Conservation (phyloP, 2,888 invertebrate genomes). For the Lagria hirta region DNA sequence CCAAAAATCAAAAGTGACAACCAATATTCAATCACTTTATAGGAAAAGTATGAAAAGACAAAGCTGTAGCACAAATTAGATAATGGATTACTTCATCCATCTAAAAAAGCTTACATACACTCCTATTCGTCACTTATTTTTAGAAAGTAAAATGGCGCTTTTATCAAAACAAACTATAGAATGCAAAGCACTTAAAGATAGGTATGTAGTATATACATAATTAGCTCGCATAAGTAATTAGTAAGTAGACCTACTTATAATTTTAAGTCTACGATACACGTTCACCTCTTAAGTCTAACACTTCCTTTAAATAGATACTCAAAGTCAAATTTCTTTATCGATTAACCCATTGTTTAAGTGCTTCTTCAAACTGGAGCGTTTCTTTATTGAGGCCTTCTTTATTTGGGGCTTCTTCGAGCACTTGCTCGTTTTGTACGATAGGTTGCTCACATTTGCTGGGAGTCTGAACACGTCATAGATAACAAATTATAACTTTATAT, state of each 20-base stretch:
- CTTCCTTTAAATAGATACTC: slow-evolving; percentile 2
- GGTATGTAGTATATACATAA: slow-evolving; percentile 7
- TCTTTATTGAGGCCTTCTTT: slow-evolving; percentile 47
- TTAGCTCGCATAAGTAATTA: no score
- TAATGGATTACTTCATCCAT: slow-evolving; percentile 25
- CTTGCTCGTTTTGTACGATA: slow-evolving; percentile 29
- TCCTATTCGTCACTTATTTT: slow-evolving; percentile 6
- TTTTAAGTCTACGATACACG: no score
- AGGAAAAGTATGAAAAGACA: slow-evolving; percentile 33
- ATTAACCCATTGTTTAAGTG: slow-evolving; percentile 67
- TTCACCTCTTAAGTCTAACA: no score
- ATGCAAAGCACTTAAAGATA: slow-evolving; percentile 28
- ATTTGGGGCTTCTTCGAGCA: slow-evolving; percentile 36
- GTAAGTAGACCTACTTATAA: slow-evolving; percentile 11
- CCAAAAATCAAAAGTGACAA: slow-evolving; percentile 25
- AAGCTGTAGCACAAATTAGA: slow-evolving; percentile 10
- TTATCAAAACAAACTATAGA: slow-evolving; percentile 35
- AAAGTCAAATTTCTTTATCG: slow-evolving; percentile 55
- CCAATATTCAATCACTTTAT: no score
- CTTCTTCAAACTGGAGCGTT: slow-evolving; percentile 62
- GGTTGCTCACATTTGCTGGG: slow-evolving; percentile 11
- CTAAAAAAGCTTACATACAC: slow-evolving; percentile 25
- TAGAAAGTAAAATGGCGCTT: slow-evolving; percentile 18
- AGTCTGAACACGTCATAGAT: slow-evolving; percentile 10
- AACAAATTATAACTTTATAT: no score